These are phyloP conservation scores for Nemopilema nomurai DNA, from an alignment of 30 jellyfish, hydroid and myxozoan genomes.

Conservation along the genomic window DNA sequence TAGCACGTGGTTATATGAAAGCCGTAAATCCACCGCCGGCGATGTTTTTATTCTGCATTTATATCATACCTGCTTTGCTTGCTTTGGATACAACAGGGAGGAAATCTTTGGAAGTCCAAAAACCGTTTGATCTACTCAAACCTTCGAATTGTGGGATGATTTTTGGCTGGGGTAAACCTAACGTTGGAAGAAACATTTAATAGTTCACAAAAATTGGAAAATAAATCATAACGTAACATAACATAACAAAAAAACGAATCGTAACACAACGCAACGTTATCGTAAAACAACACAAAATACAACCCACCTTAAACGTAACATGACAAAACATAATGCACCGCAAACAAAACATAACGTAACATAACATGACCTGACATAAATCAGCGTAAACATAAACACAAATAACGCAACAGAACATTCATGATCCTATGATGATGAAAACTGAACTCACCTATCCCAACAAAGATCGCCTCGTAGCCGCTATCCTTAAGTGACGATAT, in stretches of 20 bases:
- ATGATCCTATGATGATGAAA: too few species aligned
- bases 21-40: background rate
- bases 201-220: too few species aligned
- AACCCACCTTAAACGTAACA: background rate
- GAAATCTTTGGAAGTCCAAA: conserved; percentile 84
- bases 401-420: background rate
- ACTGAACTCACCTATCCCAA: conserved; percentile 82
- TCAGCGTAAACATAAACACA: background rate
- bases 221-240: background rate
- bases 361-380: background rate
- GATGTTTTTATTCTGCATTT: too few species aligned
- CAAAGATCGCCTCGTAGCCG: conserved; percentile 83
- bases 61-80: conserved; percentile 86
- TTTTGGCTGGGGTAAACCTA: conserved; percentile 95
- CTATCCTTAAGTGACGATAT: conserved; percentile 64
- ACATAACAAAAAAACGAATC: background rate
- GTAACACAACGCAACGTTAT: background rate
- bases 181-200: background rate
- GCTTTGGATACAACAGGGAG: conserved; percentile 92
- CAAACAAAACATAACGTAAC: background rate
- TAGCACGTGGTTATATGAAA: background rate
- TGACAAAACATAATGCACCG: background rate
- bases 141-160: conserved; percentile 90
- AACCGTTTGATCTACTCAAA: conserved; percentile 69
- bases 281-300: background rate